These are phyloP conservation scores for Phengaris arion DNA, from an alignment of 2,888 invertebrate species.

Conservation along the genomic window DNA sequence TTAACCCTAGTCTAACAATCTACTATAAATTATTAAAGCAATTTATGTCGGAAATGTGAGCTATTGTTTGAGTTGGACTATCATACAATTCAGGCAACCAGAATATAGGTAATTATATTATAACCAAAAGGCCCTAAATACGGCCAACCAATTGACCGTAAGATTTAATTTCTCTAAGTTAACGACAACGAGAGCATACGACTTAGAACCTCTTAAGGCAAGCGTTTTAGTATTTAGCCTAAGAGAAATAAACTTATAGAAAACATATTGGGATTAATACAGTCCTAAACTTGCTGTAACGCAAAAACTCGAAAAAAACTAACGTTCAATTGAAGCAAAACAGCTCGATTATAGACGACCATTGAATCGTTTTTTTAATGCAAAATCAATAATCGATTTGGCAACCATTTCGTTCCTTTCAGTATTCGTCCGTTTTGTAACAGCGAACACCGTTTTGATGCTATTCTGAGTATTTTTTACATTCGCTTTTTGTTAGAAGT, in stretches of 20 bases:
- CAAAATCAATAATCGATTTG: constrained; percentile 14
- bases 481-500: too few species aligned
- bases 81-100: background rate
- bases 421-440: background rate
- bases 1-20: too few species aligned
- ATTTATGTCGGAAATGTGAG: background rate
- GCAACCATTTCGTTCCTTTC: background rate
- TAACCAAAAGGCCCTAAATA: too few species aligned
- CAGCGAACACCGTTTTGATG: background rate
- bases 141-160: too few species aligned
- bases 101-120: too few species aligned
- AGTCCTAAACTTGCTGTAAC: background rate
- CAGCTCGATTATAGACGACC: background rate
- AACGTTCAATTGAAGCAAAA: background rate
- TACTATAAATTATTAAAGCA: background rate
- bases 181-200: too few species aligned
- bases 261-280: background rate
- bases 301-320: background rate
- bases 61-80: background rate
- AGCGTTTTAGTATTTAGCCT: too few species aligned
- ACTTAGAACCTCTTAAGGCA: too few species aligned
- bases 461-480: too few species aligned
- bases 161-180: too few species aligned
- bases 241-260: too few species aligned
- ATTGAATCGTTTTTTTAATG: background rate